Evolutionary conservation across 1,140 invertebrate genomes (phyloP), one percentile per base, ranked within the genome.

Genomic region (Eufriesea mexicana): DNA sequence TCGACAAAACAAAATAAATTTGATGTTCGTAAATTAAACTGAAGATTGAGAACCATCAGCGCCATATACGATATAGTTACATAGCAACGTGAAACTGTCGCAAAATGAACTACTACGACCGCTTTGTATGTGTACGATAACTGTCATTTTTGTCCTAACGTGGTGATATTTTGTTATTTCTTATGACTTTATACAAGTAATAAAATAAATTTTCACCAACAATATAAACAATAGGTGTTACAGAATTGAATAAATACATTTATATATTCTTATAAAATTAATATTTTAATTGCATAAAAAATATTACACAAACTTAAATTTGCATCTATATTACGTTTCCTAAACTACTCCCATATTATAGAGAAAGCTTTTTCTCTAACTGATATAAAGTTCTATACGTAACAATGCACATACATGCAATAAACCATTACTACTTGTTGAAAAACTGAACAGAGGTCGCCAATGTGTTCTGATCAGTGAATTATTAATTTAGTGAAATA

Each of bases 401-500:
- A 35, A 20, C 7, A 4, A 7, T 5, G 23, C 25, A 47, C 0
- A 23, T 54, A 25, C 8, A 18, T 10, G 10, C 71, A 18, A 77
- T 28, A 61, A 59, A 8, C 2, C 0, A 79, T 14, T 25, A 8
- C 47, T 42, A 28, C 8, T 70, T 51, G n/a, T 35, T 54, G n/a
- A 16, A 62, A 35, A 47, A 25, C 23, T 12, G n/a, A 73, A 54
- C 35, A 80, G 35, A 74, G 59, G 59, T 64, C 78, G 59, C 57
- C 59, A 62, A 73, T 18, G 57, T 54, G 16, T 20, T 2, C 18
- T 28, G 7, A 12, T 25, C 47, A 42, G 1, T 72, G 25, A 79
- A 72, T 79, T 79, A 79, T 79, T 61, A 61, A 79, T 71, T 28
- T 42, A 66, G 4, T 6, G 42, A 64, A 20, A 1, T 54, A 42